Evolutionary conservation across 2,113 vertebrate species (phyloP).

Genomic region (Semnornis frantzii): DNA sequence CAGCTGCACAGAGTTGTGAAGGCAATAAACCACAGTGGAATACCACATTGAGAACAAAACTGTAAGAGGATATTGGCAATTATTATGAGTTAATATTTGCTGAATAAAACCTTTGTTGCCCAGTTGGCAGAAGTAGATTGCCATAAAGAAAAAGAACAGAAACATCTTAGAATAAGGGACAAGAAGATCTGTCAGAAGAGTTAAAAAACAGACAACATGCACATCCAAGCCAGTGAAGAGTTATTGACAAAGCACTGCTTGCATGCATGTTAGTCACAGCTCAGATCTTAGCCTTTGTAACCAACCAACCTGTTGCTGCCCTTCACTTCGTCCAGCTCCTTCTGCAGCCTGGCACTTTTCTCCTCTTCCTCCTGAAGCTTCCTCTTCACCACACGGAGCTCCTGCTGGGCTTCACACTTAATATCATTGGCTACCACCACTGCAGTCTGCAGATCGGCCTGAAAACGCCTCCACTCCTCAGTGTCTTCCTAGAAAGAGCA

Average conservation of each 20-base stretch:
- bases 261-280: neutral
- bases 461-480: conserved; percentile 95
- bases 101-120: neutral
- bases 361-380: conserved; percentile 93
- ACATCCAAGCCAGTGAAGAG: conserved; percentile 8
- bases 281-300: neutral
- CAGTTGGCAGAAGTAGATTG: neutral
- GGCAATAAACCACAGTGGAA: neutral
- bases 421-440: conserved; percentile 99
- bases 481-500: conserved; percentile 85
- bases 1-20: conserved; percentile 19
- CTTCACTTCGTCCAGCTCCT: conserved; percentile 88
- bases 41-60: neutral
- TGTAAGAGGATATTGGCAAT: neutral
- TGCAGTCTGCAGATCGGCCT: conserved; percentile 95
- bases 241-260: conserved; percentile 49
- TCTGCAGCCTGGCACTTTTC: conserved; percentile 82
- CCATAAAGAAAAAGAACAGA: conserved; percentile 22
- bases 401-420: conserved; percentile 96
- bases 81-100: neutral
- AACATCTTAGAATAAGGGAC: conserved; percentile 6
- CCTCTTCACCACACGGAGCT: conserved; percentile 87
- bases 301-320: conserved; percentile 83
- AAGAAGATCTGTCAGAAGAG: neutral
- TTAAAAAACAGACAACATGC: conserved; percentile 2